A percentile compares a stretch with the other conserved stretches of the same genome.
Conservation (phyloP, 35 echinoderm and acorn worm genomes). For the Apostichopus japonicus region DNA sequence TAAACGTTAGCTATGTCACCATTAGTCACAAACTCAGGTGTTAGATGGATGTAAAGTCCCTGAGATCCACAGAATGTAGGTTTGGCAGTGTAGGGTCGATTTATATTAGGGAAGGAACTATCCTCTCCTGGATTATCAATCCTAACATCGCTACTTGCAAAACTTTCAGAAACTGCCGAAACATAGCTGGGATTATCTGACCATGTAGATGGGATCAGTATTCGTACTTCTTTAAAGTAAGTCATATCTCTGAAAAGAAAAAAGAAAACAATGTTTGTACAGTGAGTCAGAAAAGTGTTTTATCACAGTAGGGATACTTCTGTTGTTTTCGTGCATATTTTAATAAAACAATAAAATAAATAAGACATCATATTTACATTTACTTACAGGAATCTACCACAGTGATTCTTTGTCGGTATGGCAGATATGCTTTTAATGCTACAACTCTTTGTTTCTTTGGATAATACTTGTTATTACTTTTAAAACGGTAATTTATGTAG, state of each 20-base stretch:
- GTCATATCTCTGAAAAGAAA: not conserved
- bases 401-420: no score
- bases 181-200: not conserved
- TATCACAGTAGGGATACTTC: not conserved
- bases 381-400: not conserved
- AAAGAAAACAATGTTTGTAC: not conserved
- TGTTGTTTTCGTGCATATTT: no score
- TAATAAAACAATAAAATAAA: no score
- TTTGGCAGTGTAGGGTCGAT: constrained; percentile 83
- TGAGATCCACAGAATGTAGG: constrained; percentile 76
- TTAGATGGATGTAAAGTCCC: constrained; percentile 81
- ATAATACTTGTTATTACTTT: no score
- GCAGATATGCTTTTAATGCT: no score
- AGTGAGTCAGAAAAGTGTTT: not conserved
- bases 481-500: no score
- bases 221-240: constrained; percentile 85
- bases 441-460: no score
- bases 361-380: not conserved
- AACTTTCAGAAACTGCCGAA: constrained; percentile 67
- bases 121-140: constrained; percentile 61
- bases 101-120: constrained; percentile 16
- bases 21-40: constrained; percentile 69
- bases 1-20: not conserved
- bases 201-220: constrained; percentile 88
- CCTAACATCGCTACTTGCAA: constrained; percentile 87